Base-by-base conservation (phyloP, 30 jellyfish, hydroid and myxozoan genomes). In the Mastigias papua region DNA sequence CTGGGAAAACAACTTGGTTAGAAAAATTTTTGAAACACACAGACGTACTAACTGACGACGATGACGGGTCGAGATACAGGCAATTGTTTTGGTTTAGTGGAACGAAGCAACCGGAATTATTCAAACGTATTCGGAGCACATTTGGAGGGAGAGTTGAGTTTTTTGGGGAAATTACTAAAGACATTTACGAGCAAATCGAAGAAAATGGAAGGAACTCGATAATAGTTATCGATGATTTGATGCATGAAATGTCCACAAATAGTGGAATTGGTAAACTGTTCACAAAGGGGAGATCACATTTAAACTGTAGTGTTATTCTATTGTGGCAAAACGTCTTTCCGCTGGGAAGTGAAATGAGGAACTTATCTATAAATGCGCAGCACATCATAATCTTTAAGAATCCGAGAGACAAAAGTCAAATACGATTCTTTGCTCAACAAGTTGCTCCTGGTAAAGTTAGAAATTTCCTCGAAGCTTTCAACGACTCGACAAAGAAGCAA, bases 1-100 rank as follows among this genome's bases (percentile, higher is more conserved):
- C 65, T 19, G 82, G 89, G n/a, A 80, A 80, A 80, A 64, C 90
- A n/a, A 80, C 83, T 4, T 80, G 90, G 90, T 66, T 80, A 21
- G 70, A 33, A 49, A 61, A 62, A 7, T 63, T 80, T n/a, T 25
- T 80, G 7, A 51, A 80, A 35, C 0, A 80, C 50, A 0, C 23
- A 34, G 34, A 35, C 11, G 28, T 1, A 23, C 60, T 80, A 51
- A 64, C 51, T 7, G 54, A 64, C 30, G n/a, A n/a, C n/a, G 69
- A 35, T 31, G 7, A 8, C 54, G 73, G 50, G 10, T 58, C 33
- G 25, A 51, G 42, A 29, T 77, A 48, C 48, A 27, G 15, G 26
- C 49, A 77, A 22, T 35, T 80, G n/a, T 32, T 80, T 57, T 80
- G 71, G 84, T 32, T 60, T 72, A 60, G 70, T 22, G 84, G 90